Conservation (phyloP, 2,113 vertebrate genomes). For the Misgurnus anguillicaudatus region DNA sequence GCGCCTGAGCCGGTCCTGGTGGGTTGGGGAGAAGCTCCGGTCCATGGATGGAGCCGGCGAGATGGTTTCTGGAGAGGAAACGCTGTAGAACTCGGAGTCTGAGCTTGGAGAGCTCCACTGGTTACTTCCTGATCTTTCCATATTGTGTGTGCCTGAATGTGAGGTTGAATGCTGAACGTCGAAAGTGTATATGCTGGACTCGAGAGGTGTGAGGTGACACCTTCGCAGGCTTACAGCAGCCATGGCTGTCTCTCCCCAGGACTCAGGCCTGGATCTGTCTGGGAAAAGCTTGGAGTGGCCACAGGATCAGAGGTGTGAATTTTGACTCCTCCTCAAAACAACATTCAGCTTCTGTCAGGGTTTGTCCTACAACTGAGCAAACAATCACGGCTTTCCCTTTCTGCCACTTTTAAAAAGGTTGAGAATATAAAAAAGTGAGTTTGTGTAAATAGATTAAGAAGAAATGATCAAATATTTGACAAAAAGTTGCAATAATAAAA, state of each 20-base stretch:
- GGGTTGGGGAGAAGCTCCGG: constrained; percentile 67
- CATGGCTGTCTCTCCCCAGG: constrained; percentile 38
- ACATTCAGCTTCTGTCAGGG: constrained; percentile 60
- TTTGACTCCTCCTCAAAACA: constrained; percentile 77
- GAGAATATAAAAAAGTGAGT: too few relatives aligned
- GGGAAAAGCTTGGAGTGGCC: constrained; percentile 68
- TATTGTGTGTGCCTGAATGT: constrained; percentile 57
- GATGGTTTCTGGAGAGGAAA: constrained; percentile 72
- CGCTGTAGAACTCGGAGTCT: constrained; percentile 74
- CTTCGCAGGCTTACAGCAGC: constrained; percentile 75
- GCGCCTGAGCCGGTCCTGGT: constrained; percentile 37
- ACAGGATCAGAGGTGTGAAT: constrained; percentile 78
- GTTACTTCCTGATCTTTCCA: constrained; percentile 69
- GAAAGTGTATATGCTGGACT: constrained; percentile 72
- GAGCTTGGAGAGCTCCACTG: constrained; percentile 72
- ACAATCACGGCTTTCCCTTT: constrained; percentile 41
- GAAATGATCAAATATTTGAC: too few relatives aligned
- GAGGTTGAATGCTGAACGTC: constrained; percentile 51
- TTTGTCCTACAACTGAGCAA: constrained; percentile 48
- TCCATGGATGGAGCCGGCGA: constrained; percentile 73
- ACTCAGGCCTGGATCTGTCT: constrained; percentile 58
- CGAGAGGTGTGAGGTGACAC: constrained; percentile 79
- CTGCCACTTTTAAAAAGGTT: too few relatives aligned
- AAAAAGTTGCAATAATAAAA: too few relatives aligned
- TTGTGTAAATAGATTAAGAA: too few relatives aligned